Evolutionary conservation across 2,888 invertebrate genomes (phyloP), one percentile per base, ranked within the genome.

Genomic region (Drosophila nr. medialis): DNA sequence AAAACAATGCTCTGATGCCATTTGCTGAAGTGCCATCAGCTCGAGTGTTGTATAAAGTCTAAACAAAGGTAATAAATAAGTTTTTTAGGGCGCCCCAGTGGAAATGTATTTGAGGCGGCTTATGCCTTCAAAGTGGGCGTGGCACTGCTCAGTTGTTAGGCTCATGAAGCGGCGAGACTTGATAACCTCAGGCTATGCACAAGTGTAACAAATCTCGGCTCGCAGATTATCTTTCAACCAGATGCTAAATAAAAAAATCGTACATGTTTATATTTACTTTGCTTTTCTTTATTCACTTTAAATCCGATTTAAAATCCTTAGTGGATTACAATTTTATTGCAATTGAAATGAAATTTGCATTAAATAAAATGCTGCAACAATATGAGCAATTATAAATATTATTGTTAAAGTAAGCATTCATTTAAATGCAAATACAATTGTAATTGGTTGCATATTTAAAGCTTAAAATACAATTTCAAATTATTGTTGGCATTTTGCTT

Each of bases 41-140:
- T 67, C 60, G 60, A 85, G 77, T 83, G 80, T 75, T 85, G 72
- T 86, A 89, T 85, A 89, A 89, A 89, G 81, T 85, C 83, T 72
- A 80, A 87, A 78, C 89, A 89, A 89, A 85, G 89, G 88, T 83
- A 89, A 86, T 89, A 86, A 86, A 86, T 89, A 87, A 89, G 86
- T 88, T 89, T 72, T 77, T 77, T 67, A 71, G 65, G 71, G 60
- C 36, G 79, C 63, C 79, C 75, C 54, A 62, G 71, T 71, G 79
- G 42, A 34, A 54, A 21, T n/a, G 45, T 30, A 34, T 18, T 42
- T 32, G 55, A 50, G 55, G 59, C 60, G 51, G 53, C 34, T 38
- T 56, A 24, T 45, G 45, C 15, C 21, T 48, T 11, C 34, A 50
- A 64, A 48, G 15, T 77, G 68, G 65, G 73, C 60, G 58, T 62